A percentile compares a stretch with the other conserved stretches of the same genome.
phyloP scores from a whole-genome alignment of 2,888 invertebrate species.

The Lycia hirtaria region DNA sequence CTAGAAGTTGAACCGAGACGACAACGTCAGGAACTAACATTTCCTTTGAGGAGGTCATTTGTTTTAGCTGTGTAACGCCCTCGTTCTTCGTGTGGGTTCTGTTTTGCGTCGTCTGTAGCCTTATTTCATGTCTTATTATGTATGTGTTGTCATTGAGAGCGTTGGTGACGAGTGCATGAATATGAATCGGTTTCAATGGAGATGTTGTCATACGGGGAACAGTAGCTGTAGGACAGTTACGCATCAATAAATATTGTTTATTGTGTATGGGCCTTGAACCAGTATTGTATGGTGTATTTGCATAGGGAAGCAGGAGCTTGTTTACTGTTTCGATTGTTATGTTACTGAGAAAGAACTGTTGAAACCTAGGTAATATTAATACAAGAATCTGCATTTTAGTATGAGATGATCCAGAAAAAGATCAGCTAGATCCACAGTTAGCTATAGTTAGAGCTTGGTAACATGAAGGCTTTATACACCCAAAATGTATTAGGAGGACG shows the following conservation, averaged over 20 bases:
- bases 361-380: not conserved
- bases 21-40: not conserved
- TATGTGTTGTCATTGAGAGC: slow-evolving; percentile 31
- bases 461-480: not conserved
- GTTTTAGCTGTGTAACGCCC: not conserved
- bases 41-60: slow-evolving; percentile 1
- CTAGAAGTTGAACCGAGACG: slow-evolving; percentile 1
- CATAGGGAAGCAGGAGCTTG: slow-evolving; percentile 35
- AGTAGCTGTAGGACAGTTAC: slow-evolving; percentile 56
- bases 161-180: slow-evolving; percentile 71
- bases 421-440: not conserved
- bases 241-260: slow-evolving; percentile 69
- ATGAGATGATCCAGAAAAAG: not conserved
- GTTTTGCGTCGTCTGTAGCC: slow-evolving; percentile 7
- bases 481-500: not conserved
- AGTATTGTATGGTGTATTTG: slow-evolving; percentile 39
- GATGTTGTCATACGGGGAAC: slow-evolving; percentile 72
- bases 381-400: not conserved
- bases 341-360: not conserved
- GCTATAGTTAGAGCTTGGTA: too few species aligned
- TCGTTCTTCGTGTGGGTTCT: slow-evolving; percentile 13
- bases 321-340: slow-evolving; percentile 28
- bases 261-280: slow-evolving; percentile 67
- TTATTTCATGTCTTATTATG: slow-evolving; percentile 28
- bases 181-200: slow-evolving; percentile 79